A percentile compares a stretch with the other conserved stretches of the same genome.
Conservation (phyloP, 2,113 vertebrate species). For the Ceuthmochares aereus region DNA sequence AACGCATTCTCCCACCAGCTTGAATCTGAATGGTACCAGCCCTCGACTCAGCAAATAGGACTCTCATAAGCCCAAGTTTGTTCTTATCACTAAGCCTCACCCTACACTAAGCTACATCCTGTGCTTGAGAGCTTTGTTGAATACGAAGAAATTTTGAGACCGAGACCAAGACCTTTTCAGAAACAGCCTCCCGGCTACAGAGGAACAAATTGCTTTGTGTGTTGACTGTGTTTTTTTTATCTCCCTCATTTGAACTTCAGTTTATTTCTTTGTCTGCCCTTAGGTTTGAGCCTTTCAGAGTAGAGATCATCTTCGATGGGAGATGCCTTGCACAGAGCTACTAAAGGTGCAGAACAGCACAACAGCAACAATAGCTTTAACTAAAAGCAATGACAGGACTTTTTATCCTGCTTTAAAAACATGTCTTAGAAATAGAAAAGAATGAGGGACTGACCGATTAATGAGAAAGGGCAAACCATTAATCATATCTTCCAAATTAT, state of each 20-base stretch:
- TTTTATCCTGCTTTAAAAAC: not conserved
- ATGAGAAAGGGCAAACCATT: not conserved
- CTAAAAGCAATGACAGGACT: not conserved
- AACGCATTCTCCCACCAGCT: not conserved
- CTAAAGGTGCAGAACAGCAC: not conserved
- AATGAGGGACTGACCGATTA: not conserved
- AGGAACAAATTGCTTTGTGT: conserved; percentile 10
- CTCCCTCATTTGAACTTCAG: conserved; percentile 1
- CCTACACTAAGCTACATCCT: not conserved
- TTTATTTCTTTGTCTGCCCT: conserved; percentile 48
- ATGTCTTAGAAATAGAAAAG: not conserved
- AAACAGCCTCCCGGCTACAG: not conserved
- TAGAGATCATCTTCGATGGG: not conserved
- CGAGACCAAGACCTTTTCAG: not conserved
- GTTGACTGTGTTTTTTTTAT: conserved; percentile 16
- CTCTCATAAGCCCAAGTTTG: not conserved
- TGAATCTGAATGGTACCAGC: not conserved
- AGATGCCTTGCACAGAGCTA: not conserved
- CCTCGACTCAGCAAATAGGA: not conserved
- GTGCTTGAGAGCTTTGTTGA: not conserved
- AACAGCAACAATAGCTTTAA: not conserved
- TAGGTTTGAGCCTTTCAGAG: conserved; percentile 7
- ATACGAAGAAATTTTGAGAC: not conserved
- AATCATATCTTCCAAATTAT: not conserved
- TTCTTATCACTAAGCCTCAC: not conserved